A percentile compares a stretch with the other conserved stretches of the same genome.
These are phyloP conservation scores for Dasysyrphus tricinctus DNA, from an alignment of 2,888 invertebrate species.

Conservation along the genomic window DNA sequence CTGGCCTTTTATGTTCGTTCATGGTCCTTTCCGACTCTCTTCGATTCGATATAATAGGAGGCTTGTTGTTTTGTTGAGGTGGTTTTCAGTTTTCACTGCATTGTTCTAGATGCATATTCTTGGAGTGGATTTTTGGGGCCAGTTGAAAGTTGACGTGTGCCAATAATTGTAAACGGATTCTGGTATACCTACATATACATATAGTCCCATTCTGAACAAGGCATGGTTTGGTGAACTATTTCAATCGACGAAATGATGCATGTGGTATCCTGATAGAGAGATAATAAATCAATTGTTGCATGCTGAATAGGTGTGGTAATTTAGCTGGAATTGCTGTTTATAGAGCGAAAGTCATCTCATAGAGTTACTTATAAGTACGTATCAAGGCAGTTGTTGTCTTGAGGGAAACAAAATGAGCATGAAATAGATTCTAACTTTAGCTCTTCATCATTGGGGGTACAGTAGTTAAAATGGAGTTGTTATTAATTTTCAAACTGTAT, in stretches of 20 bases:
- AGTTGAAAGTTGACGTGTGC: slow-evolving; percentile 51
- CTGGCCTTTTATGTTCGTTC: slow-evolving; percentile 48
- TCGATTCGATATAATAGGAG: neutral
- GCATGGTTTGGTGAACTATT: slow-evolving; percentile 38
- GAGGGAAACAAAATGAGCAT: too few relatives aligned
- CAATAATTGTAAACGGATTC: slow-evolving; percentile 55
- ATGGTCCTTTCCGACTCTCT: slow-evolving; percentile 29
- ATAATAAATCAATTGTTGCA: slow-evolving; percentile 62
- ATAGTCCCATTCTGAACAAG: neutral
- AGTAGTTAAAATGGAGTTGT: too few relatives aligned
- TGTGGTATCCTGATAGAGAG: slow-evolving; percentile 40
- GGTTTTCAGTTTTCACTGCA: slow-evolving; percentile 36
- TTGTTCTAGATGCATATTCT: slow-evolving; percentile 44
- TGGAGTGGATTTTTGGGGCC: slow-evolving; percentile 36
- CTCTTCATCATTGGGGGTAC: too few relatives aligned
- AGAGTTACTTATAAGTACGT: neutral
- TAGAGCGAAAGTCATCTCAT: neutral
- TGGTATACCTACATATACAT: too few relatives aligned
- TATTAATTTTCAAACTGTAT: too few relatives aligned
- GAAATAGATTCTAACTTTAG: too few relatives aligned
- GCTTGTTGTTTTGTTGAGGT: slow-evolving; percentile 41
- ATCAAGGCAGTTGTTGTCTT: neutral
- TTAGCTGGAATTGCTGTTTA: neutral
- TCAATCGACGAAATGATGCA: slow-evolving; percentile 42
- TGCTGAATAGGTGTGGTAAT: slow-evolving; percentile 4